Evolutionary conservation across 2,888 invertebrate genomes (phyloP), one percentile per base, ranked within the genome.

Genomic region (Caenorhabditis becei): DNA sequence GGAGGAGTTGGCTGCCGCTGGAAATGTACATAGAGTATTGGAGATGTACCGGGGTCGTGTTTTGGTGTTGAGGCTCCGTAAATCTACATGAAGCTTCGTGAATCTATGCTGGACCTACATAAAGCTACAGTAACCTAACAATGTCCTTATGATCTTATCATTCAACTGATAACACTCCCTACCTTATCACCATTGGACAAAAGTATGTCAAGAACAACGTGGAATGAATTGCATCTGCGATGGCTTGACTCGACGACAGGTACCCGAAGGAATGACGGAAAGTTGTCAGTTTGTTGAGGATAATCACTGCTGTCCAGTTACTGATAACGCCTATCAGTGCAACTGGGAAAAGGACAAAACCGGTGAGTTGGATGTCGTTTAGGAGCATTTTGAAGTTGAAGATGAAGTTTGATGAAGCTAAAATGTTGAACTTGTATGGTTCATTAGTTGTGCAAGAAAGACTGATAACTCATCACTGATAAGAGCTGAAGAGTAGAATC

Each of bases 351-450:
- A 74, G 49, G 18, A 74, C 65, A 16, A 74, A 47, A 1, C 74
- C 74, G n/a, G 74, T 74, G 24, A 74, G 74, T 26, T 74, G 74
- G 51, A 74, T 66, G 51, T 65, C 58, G 74, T 58, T 65, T n/a
- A n/a, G n/a, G 74, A 65, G 74, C 41, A 41, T 41, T 32, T 10
- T 32, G 32, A 32, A 32, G 32, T 32, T n/a, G n/a, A n/a, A n/a
- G n/a, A n/a, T n/a, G n/a, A n/a, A n/a, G n/a, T n/a, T n/a, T n/a
- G n/a, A n/a, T n/a, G n/a, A n/a, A n/a, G n/a, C n/a, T n/a, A n/a
- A n/a, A n/a, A n/a, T n/a, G n/a, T n/a, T n/a, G n/a, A n/a, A n/a
- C n/a, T n/a, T n/a, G n/a, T n/a, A n/a, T n/a, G n/a, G n/a, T n/a
- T n/a, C n/a, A n/a, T n/a, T n/a, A n/a, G n/a, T n/a, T n/a, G n/a